Conservation (phyloP, 2,113 vertebrate genomes). For the Pomatorhinus ruficollis region DNA sequence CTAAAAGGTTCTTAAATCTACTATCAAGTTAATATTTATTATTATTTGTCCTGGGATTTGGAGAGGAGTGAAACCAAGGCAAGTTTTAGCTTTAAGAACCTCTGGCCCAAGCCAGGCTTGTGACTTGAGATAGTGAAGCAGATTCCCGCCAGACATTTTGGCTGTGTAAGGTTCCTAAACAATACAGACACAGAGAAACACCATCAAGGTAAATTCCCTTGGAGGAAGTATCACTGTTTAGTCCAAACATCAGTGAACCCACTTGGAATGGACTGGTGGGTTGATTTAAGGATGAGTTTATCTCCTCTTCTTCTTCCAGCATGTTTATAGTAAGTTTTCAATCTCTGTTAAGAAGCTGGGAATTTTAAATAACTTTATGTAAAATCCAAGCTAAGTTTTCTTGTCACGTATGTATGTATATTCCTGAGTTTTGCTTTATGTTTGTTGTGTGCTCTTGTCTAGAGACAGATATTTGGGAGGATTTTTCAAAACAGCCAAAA, state of each 20-base stretch:
- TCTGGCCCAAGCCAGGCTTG: neutral
- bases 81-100: neutral
- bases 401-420: accelerated
- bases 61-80: neutral
- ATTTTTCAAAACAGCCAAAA: neutral
- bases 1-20: neutral
- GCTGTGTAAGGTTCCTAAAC: neutral
- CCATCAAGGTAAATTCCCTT: neutral
- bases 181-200: neutral
- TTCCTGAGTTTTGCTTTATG: neutral
- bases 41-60: neutral
- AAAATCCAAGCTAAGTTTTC: neutral
- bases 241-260: neutral
- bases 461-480: neutral
- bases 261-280: neutral
- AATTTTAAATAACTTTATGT: neutral
- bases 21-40: neutral
- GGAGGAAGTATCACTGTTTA: neutral
- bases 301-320: neutral
- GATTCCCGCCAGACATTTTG: neutral
- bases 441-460: neutral
- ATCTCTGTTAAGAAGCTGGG: neutral
- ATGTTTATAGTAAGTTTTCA: neutral
- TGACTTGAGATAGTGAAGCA: neutral
- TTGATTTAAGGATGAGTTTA: neutral